phyloP scores from a whole-genome alignment of 2,888 invertebrate species.

The Lithophane leautieri region DNA sequence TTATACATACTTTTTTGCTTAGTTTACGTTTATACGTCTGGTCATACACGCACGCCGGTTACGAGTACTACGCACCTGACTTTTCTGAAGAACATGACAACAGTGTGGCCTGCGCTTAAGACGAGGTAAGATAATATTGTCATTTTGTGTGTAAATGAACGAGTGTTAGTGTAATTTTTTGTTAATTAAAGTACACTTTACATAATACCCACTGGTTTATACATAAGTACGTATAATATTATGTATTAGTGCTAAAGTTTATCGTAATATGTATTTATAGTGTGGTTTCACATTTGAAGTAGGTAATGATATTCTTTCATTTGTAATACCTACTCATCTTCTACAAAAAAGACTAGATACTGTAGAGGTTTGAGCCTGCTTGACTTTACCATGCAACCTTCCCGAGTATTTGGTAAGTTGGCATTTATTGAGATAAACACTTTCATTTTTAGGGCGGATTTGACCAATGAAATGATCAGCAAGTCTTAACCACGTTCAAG shows the following conservation, averaged over 20 bases:
- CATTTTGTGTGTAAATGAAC: neutral
- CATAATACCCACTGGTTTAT: neutral
- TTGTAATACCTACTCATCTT: neutral
- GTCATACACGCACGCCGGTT: neutral
- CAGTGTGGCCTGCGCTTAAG: too few relatives aligned
- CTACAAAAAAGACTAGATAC: neutral
- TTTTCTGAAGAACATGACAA: too few relatives aligned
- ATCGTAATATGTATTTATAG: neutral
- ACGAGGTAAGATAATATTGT: neutral
- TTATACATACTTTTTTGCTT: neutral
- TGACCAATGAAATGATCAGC: too few relatives aligned
- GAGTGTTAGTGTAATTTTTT: neutral
- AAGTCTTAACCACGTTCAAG: too few relatives aligned
- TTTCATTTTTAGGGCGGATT: too few relatives aligned
- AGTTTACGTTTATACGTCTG: neutral
- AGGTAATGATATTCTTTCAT: neutral
- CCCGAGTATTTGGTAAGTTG: neutral
- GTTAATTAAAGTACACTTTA: conserved; percentile 13
- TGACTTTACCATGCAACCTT: neutral
- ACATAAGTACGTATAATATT: neutral
- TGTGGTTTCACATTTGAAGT: neutral
- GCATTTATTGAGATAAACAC: too few relatives aligned
- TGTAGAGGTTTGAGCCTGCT: neutral
- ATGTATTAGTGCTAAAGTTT: neutral
- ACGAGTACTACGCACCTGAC: too few relatives aligned